Evolutionary conservation across 2,888 invertebrate species (phyloP).

Genomic region (Sminthurinus aureus): DNA sequence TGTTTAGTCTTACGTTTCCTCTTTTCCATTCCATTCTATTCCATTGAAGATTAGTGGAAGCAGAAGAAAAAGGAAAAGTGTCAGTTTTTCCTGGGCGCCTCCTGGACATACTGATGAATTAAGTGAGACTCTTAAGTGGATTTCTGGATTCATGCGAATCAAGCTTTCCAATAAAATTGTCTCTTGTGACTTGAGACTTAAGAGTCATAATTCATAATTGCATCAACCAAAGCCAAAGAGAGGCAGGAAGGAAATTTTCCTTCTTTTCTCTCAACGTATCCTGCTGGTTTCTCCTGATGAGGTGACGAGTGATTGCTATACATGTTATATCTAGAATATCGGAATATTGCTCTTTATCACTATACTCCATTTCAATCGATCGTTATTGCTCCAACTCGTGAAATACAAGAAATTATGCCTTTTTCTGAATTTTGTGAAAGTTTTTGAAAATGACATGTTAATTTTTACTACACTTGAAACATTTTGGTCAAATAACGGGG

Average conservation of each 20-base stretch:
- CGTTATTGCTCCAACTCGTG: not conserved
- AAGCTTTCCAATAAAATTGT: constrained; percentile 59
- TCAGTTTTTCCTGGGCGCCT: constrained; percentile 1
- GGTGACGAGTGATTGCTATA: too few relatives aligned
- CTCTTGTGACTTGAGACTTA: constrained; percentile 50
- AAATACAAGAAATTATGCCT: too few relatives aligned
- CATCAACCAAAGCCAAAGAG: constrained; percentile 39
- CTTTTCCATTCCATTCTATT: too few relatives aligned
- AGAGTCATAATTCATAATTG: constrained; percentile 59
- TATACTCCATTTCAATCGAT: too few relatives aligned
- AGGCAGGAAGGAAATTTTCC: not conserved
- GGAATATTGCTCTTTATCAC: too few relatives aligned
- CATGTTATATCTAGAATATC: too few relatives aligned
- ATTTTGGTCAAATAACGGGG: not conserved
- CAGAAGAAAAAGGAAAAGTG: not conserved
- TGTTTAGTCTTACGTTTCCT: too few relatives aligned
- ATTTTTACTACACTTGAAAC: not conserved
- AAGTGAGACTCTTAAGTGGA: constrained; percentile 49
- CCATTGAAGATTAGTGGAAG: not conserved
- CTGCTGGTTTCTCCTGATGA: not conserved
- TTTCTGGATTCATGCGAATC: constrained; percentile 59
- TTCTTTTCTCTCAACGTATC: not conserved
- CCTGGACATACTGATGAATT: constrained; percentile 9
- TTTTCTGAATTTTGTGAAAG: not conserved
- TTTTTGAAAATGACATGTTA: too few relatives aligned